Evolutionary conservation across 2,797 vertebrate species (phyloP), one percentile per base, ranked within the genome.

Genomic region (Phrynocephalus vlangalii): DNA sequence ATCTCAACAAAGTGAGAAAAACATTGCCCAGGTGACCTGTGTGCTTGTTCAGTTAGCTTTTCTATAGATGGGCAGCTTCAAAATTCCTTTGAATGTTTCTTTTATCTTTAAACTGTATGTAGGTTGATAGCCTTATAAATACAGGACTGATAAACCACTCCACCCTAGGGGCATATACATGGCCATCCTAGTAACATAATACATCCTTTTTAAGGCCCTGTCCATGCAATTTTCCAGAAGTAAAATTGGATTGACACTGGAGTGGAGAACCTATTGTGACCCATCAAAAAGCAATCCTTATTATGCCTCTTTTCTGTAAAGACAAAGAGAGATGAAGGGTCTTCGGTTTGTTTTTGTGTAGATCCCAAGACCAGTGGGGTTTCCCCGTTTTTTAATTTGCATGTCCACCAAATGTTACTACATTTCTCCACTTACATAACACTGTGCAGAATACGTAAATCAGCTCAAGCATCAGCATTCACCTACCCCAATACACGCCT

Each of bases 381-480:
- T 56, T 9, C 11, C 52, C 52, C 52, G 0, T 44, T 33, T 26
- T 15, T 33, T 67, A 18, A 85, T 79, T 76, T 22, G 68, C 5
- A 6, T 68, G 0, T 86, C 84, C 44, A n/a, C 1, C 1, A 50
- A 78, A 78, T 63, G 1, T 20, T 89, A 7, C 30, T 50, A 68
- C n/a, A 0, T 44, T 86, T 73, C 9, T 13, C 63, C 30, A n/a
- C 24, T 72, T 56, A 22, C 16, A 0, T 9, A 79, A 82, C 60
- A 22, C 18, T 1, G 28, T 71, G 87, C 75, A 22, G 70, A 76
- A 90, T 86, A 10, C 0, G 0, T 20, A 72, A 8, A 78, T 22
- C 85, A 76, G 75, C 9, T 72, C 30, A 72, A 94, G 86, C 3
- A 76, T 84, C 2, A 81, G 0, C 38, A 16, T 85, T 20, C 50